These are phyloP conservation scores for Dromococcyx pavoninus DNA, from an alignment of 2,797 vertebrate species.

Conservation along the genomic window DNA sequence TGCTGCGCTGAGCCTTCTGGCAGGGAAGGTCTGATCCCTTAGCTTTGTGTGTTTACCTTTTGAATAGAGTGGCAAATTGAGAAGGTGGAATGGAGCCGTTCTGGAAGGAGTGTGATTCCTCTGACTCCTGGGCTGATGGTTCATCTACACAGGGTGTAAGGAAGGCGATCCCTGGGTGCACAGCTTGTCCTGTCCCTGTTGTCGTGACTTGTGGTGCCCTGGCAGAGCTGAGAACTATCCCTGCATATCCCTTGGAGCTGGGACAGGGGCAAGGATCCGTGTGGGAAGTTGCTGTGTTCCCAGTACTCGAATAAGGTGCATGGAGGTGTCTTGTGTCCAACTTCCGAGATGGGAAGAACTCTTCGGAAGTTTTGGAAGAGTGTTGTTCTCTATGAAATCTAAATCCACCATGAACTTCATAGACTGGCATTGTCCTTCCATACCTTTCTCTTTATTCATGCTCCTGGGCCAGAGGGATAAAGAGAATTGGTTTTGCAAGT, in stretches of 20 bases:
- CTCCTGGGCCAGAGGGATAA: not conserved
- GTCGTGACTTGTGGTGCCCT: accelerated
- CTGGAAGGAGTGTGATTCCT: not conserved
- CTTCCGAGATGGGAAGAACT: accelerated
- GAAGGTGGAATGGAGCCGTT: accelerated
- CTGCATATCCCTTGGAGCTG: not conserved
- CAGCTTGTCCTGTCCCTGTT: not conserved
- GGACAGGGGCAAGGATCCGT: accelerated
- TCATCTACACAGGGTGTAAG: not conserved
- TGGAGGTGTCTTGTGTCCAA: accelerated
- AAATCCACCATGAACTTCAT: not conserved
- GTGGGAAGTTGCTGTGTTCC: accelerated
- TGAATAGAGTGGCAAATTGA: not conserved
- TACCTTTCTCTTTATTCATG: not conserved
- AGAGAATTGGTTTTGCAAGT: not conserved
- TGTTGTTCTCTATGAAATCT: not conserved
- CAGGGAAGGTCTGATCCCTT: not conserved
- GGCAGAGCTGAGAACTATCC: no score
- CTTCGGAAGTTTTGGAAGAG: not conserved
- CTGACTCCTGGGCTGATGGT: not conserved
- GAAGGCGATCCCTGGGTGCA: no score
- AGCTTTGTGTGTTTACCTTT: not conserved
- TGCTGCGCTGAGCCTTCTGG: not conserved
- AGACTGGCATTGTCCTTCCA: not conserved
- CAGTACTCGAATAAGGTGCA: accelerated